Percentiles rank a stretch among this genome's conserved stretches.
Conservation (phyloP, 2,888 invertebrate genomes). For the Willowsia nigromaculata region DNA sequence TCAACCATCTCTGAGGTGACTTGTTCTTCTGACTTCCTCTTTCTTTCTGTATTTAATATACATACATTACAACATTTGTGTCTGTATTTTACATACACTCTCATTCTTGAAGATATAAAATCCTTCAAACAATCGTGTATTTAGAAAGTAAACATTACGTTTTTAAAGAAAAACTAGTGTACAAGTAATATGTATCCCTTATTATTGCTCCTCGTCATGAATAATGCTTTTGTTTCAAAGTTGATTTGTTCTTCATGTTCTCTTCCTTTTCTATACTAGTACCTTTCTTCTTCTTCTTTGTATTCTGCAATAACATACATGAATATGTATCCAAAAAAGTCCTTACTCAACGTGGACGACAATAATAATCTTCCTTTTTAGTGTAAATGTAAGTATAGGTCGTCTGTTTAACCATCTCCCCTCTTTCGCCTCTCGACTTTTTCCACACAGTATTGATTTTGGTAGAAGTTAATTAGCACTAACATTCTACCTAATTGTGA, state of each 20-base stretch:
- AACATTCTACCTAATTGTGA: neutral
- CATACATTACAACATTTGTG: neutral
- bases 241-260: neutral
- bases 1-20: constrained; percentile 79
- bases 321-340: neutral
- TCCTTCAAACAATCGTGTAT: neutral
- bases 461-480: constrained; percentile 15
- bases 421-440: neutral
- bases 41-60: constrained; percentile 31
- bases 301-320: neutral
- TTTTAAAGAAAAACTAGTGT: neutral
- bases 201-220: neutral
- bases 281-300: neutral
- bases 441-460: neutral
- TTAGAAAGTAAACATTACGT: neutral
- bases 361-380: neutral
- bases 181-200: neutral
- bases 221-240: neutral
- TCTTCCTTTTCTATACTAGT: neutral
- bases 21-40: constrained; percentile 73
- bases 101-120: neutral
- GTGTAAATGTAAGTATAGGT: neutral
- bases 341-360: neutral
- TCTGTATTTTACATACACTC: neutral
- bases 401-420: neutral